A percentile compares a stretch with the other conserved stretches of the same genome.
These are phyloP conservation scores for Odontamblyopus lacepedii DNA, from an alignment of 2,797 vertebrate species.

Conservation along the genomic window DNA sequence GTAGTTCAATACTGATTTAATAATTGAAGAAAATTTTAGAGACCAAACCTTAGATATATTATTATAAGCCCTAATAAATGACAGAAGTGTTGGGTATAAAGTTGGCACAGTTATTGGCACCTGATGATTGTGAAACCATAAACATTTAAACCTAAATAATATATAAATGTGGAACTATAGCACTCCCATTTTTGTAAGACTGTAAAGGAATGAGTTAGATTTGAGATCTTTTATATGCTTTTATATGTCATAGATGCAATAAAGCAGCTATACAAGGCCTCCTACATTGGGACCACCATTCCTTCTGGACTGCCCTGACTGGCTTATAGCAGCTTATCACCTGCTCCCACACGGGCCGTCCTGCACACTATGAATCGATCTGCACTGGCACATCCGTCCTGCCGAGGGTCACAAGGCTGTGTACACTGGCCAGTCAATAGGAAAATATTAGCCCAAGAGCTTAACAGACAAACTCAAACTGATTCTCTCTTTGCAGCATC, in stretches of 20 bases:
- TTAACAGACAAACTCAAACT: conserved; percentile 55
- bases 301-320: conserved; percentile 49
- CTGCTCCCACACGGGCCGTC: conserved; percentile 50
- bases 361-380: conserved; percentile 71
- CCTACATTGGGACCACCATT: conserved; percentile 69
- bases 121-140: neutral
- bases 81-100: no score
- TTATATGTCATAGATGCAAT: neutral
- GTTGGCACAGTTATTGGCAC: neutral
- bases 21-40: no score
- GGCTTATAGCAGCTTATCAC: conserved; percentile 62
- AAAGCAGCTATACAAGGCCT: conserved; percentile 29
- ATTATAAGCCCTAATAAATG: no score
- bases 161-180: neutral
- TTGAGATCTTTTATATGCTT: no score
- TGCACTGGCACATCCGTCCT: conserved; percentile 48
- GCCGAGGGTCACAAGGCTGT: conserved; percentile 61
- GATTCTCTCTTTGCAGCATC: conserved; percentile 61
- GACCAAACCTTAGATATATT: neutral
- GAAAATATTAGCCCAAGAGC: conserved; percentile 73
- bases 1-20: no score
- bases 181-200: no score
- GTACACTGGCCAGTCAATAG: conserved; percentile 69
- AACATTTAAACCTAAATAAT: neutral
- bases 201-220: no score